These are phyloP conservation scores for Cynopterus brachyotis DNA, from an alignment of 2,113 vertebrate species.

Conservation along the genomic window DNA sequence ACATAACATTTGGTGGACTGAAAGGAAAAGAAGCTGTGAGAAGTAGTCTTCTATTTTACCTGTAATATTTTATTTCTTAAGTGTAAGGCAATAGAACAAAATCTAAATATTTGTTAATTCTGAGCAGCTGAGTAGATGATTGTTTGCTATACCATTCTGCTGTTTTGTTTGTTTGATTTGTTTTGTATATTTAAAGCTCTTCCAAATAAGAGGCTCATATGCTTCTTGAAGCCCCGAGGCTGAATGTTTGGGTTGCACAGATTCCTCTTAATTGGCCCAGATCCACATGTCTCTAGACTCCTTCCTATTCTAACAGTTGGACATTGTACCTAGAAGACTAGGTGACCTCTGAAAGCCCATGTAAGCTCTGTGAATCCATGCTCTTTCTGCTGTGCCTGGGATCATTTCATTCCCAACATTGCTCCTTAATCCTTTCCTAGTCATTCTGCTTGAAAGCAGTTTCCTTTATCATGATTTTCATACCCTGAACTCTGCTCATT, in stretches of 20 bases:
- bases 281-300: neutral
- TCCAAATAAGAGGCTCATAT: neutral
- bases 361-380: neutral
- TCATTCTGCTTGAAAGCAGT: neutral
- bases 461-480: constrained; percentile 14
- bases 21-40: neutral
- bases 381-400: neutral
- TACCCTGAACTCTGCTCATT: neutral
- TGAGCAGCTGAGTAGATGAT: neutral
- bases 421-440: neutral
- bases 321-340: neutral
- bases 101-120: constrained; percentile 41
- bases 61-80: neutral
- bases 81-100: neutral
- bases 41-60: neutral
- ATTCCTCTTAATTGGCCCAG: neutral
- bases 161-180: neutral
- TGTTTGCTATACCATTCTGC: neutral
- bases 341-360: neutral
- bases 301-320: neutral
- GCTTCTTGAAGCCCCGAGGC: neutral
- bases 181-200: neutral
- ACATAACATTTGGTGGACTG: neutral
- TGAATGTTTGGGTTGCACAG: neutral
- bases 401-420: neutral